Base-by-base conservation (phyloP, 2,888 invertebrate genomes). In the Nysson spinosus region DNA sequence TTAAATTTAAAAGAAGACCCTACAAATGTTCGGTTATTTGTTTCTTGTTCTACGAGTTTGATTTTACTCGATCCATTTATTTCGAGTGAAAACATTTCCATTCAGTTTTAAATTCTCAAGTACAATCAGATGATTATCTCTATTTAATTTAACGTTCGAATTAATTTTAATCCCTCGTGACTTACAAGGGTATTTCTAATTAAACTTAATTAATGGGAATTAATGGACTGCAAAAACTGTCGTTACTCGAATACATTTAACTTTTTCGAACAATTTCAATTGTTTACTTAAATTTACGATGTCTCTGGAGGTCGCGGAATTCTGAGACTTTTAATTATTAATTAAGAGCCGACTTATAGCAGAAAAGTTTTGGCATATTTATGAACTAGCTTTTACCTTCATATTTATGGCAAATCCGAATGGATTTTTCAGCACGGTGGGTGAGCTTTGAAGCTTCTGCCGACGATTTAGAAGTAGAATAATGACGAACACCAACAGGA, bases 351-450 rank as follows among this genome's bases (percentile, higher is more conserved):
- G 9, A 42, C 40, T 44, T 35, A 32, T 46, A 46, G 46, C 19
- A 30, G 66, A 42, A 50, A 65, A 64, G 56, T 67, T 67, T 46
- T 44, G 9, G 56, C 67, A 68, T 70, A 68, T 57, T 68, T 60
- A 61, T 64, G 54, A 60, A 49, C 39, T 4, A 3, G 19, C 20
- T 46, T 74, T 79, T 87, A 91, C 92, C 89, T 92, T 92, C 90
- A 92, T 91, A 84, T 92, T 92, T 66, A 93, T 90, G 62, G 91
- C 90, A 52, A 92, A 91, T 52, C 90, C 90, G 73, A 91, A 91
- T 46, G 91, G 91, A 84, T 91, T 91, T 72, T 90, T 88, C 34
- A 91, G 84, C 44, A 91, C 87, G n/a, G 91, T 90, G 2, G 91
- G 91, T 3, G 91, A 91, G 39, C 90, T 91, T 77, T 91, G 91